Percentiles rank a stretch among this genome's conserved stretches.
Evolutionary conservation across 1,140 invertebrate genomes (phyloP).

Genomic region (Bacillus rossius): DNA sequence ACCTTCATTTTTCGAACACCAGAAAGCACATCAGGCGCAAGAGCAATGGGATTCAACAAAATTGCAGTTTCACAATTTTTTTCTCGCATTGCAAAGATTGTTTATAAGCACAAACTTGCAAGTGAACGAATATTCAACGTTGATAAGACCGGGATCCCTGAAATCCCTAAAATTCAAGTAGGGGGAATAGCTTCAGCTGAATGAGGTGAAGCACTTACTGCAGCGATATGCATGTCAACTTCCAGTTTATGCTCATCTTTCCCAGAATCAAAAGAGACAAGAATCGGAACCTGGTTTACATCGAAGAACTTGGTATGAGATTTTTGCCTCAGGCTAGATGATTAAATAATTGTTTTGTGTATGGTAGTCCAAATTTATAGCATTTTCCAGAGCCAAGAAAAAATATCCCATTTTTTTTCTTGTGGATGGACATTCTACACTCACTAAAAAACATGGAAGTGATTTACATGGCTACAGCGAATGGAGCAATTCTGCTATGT

Average conservation of each 20-base stretch:
- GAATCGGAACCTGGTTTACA: conserved; percentile 9
- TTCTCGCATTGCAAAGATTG: conserved; percentile 11
- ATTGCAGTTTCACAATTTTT: conserved; percentile 14
- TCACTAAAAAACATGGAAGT: conserved; percentile 10
- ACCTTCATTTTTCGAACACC: conserved; percentile 5
- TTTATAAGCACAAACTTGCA: conserved; percentile 13
- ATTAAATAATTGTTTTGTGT: conserved; percentile 14
- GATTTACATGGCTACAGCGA: background rate
- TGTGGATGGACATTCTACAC: conserved; percentile 26
- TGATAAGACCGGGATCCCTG: conserved; percentile 36
- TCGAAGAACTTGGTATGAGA: background rate
- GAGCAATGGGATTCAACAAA: conserved; percentile 25
- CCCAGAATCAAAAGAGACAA: conserved; percentile 24
- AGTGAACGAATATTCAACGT: conserved; percentile 33
- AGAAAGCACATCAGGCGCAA: conserved; percentile 15
- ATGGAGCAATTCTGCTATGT: too few species aligned
- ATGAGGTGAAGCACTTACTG: conserved; percentile 25
- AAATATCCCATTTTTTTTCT: conserved; percentile 15
- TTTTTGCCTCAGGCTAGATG: conserved; percentile 18
- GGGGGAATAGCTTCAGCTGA: conserved; percentile 25
- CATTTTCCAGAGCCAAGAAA: conserved; percentile 12
- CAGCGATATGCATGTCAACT: conserved; percentile 25
- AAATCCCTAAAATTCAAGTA: conserved; percentile 27
- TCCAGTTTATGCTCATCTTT: conserved; percentile 34
- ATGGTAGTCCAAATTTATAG: conserved; percentile 20